phyloP scores from a whole-genome alignment of 2,888 invertebrate species.

The Drosophila aldrichi region DNA sequence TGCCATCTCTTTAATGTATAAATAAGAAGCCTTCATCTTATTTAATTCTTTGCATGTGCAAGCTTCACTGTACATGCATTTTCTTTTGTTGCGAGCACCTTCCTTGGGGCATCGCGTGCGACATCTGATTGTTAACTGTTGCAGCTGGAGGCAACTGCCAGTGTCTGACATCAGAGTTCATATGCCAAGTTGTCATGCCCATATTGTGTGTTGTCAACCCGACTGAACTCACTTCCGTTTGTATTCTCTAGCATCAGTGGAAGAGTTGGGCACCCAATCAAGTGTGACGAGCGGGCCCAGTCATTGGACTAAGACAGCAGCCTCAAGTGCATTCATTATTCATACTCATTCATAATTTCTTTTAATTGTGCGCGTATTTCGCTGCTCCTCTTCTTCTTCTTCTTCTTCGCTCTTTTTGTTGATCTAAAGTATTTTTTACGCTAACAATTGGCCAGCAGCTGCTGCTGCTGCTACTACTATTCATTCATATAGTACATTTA shows the following conservation, averaged over 20 bases:
- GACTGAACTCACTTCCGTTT: conserved; percentile 74
- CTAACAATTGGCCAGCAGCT: conserved; percentile 54
- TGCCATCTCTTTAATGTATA: not conserved
- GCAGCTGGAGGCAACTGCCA: conserved; percentile 15
- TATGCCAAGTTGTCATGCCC: conserved; percentile 23
- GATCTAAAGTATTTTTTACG: conserved; percentile 27
- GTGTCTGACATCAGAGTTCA: conserved; percentile 35
- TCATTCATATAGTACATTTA: conserved; percentile 59
- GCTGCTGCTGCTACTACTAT: conserved; percentile 19
- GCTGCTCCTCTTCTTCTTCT: not conserved
- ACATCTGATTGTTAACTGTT: conserved; percentile 7
- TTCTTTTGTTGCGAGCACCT: not conserved
- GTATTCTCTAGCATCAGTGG: not conserved
- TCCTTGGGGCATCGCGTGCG: not conserved
- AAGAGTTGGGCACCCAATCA: conserved; percentile 25
- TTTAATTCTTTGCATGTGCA: not conserved
- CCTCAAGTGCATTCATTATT: conserved; percentile 61
- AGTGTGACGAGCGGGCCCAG: conserved; percentile 40
- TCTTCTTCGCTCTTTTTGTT: conserved; percentile 3
- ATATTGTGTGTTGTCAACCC: conserved; percentile 40
- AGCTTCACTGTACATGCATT: conserved; percentile 1
- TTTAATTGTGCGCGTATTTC: conserved; percentile 63
- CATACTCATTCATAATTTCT: conserved; percentile 73
- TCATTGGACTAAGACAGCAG: conserved; percentile 22
- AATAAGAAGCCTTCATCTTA: not conserved